Evolutionary conservation across 2,113 vertebrate genomes (phyloP).

Genomic region (Pomatostomus ruficeps): DNA sequence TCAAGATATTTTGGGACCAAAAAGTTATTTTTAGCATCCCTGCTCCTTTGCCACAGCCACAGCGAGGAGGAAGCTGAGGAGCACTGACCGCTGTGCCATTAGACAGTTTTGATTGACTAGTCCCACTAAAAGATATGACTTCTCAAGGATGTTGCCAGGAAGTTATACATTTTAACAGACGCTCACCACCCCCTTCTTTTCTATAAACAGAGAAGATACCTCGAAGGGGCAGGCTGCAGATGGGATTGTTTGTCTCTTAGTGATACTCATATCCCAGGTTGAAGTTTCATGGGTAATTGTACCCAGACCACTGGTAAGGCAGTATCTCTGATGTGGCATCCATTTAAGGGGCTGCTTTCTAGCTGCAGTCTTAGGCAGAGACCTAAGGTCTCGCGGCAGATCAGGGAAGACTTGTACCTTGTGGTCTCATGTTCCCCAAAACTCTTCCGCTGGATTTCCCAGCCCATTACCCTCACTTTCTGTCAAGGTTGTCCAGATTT

Average conservation of each 20-base stretch:
- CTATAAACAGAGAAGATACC: constrained; percentile 30
- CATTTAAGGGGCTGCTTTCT: constrained; percentile 3
- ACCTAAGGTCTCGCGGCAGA: background rate
- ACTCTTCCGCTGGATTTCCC: background rate
- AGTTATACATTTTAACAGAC: constrained; percentile 16
- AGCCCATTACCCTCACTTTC: background rate
- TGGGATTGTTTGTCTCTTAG: constrained; percentile 30
- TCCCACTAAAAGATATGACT: background rate
- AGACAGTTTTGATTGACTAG: constrained; percentile 5
- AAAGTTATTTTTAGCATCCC: background rate
- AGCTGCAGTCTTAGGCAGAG: background rate
- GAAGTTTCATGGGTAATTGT: background rate
- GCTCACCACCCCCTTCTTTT: constrained; percentile 26
- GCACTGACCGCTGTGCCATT: background rate
- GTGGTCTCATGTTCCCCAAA: background rate
- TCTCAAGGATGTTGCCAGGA: background rate
- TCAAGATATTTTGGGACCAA: background rate
- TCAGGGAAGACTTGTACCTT: background rate
- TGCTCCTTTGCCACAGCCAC: background rate
- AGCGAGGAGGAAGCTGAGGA: background rate
- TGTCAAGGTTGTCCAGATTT: constrained; percentile 12
- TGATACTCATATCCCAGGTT: background rate
- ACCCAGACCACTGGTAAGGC: constrained; percentile 5
- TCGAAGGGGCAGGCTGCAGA: constrained; percentile 25
- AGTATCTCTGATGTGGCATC: constrained; percentile 2